Evolutionary conservation across 2,797 vertebrate genomes (phyloP).

Genomic region (Chloroceryle amazona): DNA sequence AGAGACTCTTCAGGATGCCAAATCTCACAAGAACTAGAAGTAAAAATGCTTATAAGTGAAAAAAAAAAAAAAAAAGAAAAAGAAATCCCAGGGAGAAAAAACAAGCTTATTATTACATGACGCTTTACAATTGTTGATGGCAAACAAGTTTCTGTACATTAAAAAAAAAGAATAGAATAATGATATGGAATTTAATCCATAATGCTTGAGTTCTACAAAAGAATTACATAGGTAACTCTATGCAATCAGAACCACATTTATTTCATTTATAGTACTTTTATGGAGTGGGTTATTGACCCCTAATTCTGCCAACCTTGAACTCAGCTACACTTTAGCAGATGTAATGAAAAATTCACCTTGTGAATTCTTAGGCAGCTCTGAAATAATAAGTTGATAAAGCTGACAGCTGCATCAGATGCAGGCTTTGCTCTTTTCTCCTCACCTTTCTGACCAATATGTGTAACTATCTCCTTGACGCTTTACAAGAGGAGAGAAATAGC

Average conservation of each 20-base stretch:
- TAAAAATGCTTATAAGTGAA: neutral
- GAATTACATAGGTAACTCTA: neutral
- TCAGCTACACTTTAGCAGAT: neutral
- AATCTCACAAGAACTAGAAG: neutral
- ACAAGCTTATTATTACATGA: neutral
- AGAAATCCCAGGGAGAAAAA: fast-evolving
- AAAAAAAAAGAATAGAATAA: neutral
- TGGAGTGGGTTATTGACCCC: neutral
- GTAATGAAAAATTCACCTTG: neutral
- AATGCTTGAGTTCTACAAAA: neutral
- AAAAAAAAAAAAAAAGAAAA: neutral
- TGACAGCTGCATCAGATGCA: fast-evolving
- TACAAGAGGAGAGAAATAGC: neutral
- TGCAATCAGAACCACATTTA: neutral
- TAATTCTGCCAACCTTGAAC: neutral
- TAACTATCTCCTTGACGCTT: neutral
- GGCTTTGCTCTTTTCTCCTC: neutral
- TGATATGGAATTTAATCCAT: neutral
- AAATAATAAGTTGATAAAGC: neutral
- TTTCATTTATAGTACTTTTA: neutral
- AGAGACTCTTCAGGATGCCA: neutral
- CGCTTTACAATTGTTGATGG: neutral
- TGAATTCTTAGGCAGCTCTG: neutral
- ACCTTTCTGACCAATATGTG: neutral
- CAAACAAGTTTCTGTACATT: neutral